phyloP scores from a whole-genome alignment of 2,113 vertebrate genomes.

The Pedionomus torquatus region DNA sequence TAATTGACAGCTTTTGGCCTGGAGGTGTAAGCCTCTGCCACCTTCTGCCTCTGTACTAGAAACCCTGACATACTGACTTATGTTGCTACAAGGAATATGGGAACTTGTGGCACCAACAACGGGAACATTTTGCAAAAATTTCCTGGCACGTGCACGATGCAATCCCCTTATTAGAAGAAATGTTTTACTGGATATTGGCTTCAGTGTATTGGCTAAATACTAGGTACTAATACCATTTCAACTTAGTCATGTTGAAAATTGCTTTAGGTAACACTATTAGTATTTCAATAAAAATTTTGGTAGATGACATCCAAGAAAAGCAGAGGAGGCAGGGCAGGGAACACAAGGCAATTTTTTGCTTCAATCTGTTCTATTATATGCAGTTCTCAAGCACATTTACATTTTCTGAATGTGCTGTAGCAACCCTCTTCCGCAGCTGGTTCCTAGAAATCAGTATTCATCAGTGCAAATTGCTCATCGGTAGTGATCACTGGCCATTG shows the following conservation, averaged over 20 bases:
- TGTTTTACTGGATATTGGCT: background rate
- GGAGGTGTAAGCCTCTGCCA: background rate
- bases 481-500: background rate
- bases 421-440: background rate
- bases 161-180: background rate
- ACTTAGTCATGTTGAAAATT: background rate
- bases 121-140: slow-evolving; percentile 31
- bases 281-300: slow-evolving; percentile 17
- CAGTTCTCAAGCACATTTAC: background rate
- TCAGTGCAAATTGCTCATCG: background rate
- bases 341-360: background rate
- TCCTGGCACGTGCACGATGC: background rate
- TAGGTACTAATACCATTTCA: slow-evolving; percentile 16
- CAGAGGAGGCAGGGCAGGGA: background rate
- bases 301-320: slow-evolving; percentile 5
- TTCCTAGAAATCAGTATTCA: slow-evolving; percentile 22
- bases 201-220: background rate
- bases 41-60: background rate
- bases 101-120: background rate
- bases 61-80: background rate
- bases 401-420: background rate
- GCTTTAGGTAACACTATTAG: background rate
- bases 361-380: background rate
- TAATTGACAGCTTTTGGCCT: background rate
- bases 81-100: background rate